Evolutionary conservation across 2,797 vertebrate genomes (phyloP).

Genomic region (Odontamblyopus rebecca): DNA sequence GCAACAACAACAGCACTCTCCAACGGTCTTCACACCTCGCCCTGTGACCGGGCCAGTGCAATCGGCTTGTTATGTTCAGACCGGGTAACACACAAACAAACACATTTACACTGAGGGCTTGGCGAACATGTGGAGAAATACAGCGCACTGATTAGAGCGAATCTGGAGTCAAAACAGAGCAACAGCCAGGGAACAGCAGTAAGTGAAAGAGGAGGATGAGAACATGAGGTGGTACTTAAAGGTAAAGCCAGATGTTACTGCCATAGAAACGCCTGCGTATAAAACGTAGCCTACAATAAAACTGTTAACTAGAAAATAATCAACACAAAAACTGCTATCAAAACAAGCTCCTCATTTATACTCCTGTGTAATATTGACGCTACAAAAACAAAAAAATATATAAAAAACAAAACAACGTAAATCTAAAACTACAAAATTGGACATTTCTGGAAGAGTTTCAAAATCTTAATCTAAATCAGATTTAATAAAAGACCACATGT

Average conservation of each 20-base stretch:
- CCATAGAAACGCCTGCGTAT: too few relatives aligned
- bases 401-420: too few relatives aligned
- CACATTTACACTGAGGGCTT: neutral
- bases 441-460: too few relatives aligned
- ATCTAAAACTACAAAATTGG: too few relatives aligned
- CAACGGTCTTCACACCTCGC: conserved; percentile 12
- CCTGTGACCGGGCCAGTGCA: conserved; percentile 18
- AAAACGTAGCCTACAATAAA: too few relatives aligned
- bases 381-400: too few relatives aligned
- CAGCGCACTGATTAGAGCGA: conserved; percentile 1
- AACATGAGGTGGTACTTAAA: neutral
- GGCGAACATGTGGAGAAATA: conserved; percentile 7
- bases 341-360: too few relatives aligned
- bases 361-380: too few relatives aligned
- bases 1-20: conserved; percentile 45
- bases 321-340: too few relatives aligned
- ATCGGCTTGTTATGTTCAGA: conserved; percentile 10
- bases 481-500: too few relatives aligned
- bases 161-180: neutral
- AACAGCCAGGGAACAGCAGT: neutral
- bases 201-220: neutral
- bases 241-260: neutral
- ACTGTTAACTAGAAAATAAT: too few relatives aligned
- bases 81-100: conserved; percentile 21
- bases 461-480: too few relatives aligned